Conservation (phyloP, 2,888 invertebrate species). For the Odontocolon sp. region DNA sequence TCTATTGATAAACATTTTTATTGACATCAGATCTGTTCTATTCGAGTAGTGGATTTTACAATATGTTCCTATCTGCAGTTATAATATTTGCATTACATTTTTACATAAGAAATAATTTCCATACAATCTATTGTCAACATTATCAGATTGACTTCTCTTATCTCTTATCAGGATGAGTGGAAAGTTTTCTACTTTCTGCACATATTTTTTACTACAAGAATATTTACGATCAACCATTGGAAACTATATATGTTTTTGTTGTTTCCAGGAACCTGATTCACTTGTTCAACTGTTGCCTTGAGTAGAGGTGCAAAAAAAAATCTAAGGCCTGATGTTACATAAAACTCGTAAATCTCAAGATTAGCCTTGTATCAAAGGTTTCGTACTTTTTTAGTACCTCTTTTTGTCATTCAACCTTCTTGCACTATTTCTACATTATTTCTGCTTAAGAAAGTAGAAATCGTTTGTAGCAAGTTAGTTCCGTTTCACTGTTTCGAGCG, state of each 20-base stretch:
- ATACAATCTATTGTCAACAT: no score
- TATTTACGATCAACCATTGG: no score
- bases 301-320: background rate
- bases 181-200: no score
- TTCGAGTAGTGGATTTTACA: no score
- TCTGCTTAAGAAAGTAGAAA: background rate
- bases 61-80: no score
- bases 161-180: no score
- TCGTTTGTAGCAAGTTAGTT: background rate
- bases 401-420: constrained; percentile 18
- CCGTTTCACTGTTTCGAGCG: background rate
- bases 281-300: background rate
- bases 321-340: constrained; percentile 12
- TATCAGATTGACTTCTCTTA: no score
- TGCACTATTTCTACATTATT: background rate
- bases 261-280: background rate
- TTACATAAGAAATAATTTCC: no score
- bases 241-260: background rate
- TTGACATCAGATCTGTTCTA: no score
- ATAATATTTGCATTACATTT: no score
- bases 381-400: constrained; percentile 24
- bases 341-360: constrained; percentile 11
- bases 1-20: no score
- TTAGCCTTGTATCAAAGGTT: constrained; percentile 48
- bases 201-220: no score